Percentiles rank a stretch among this genome's conserved stretches.
phyloP scores from a whole-genome alignment of 53 echinoderm and acorn worm species.

The Astropecten irregularis region DNA sequence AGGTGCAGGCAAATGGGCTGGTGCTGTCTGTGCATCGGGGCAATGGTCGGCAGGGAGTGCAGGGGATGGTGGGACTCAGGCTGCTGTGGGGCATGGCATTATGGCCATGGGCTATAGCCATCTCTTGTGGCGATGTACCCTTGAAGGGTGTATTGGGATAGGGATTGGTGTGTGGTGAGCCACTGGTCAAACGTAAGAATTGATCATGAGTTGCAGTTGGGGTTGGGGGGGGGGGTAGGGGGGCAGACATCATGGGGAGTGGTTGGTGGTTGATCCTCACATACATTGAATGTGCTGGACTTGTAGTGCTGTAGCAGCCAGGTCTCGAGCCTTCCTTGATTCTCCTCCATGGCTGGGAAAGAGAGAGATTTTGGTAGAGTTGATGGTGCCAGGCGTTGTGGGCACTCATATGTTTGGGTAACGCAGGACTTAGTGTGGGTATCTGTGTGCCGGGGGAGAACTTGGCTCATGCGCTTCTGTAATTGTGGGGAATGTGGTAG shows the following conservation, averaged over 20 bases:
- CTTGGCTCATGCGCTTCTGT: too few relatives aligned
- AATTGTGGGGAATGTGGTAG: too few relatives aligned
- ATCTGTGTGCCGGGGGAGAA: too few relatives aligned
- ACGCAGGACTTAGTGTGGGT: neutral
- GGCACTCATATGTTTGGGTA: conserved; percentile 45
- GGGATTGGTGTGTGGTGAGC: too few relatives aligned
- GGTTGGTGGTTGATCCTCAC: conserved; percentile 66
- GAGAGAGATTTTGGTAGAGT: too few relatives aligned
- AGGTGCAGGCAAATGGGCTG: too few relatives aligned
- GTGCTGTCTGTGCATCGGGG: too few relatives aligned
- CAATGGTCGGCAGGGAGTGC: too few relatives aligned
- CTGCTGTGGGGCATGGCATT: too few relatives aligned
- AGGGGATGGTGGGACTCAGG: too few relatives aligned
- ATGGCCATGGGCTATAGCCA: conserved; percentile 18
- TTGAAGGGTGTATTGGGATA: conserved; percentile 46
- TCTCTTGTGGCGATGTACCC: conserved; percentile 59
- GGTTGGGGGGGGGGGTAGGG: conserved; percentile 52
- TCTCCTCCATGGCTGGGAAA: too few relatives aligned
- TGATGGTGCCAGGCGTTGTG: conserved; percentile 36
- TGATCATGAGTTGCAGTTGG: conserved; percentile 61
- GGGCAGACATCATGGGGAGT: too few relatives aligned
- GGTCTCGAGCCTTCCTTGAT: conserved; percentile 38
- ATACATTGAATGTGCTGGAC: conserved; percentile 62
- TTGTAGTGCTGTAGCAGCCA: conserved; percentile 62
- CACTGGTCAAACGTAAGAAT: conserved; percentile 56